Evolutionary conservation across 2,888 invertebrate genomes (phyloP), one percentile per base, ranked within the genome.

Genomic region (Leptopterna dolabrata): DNA sequence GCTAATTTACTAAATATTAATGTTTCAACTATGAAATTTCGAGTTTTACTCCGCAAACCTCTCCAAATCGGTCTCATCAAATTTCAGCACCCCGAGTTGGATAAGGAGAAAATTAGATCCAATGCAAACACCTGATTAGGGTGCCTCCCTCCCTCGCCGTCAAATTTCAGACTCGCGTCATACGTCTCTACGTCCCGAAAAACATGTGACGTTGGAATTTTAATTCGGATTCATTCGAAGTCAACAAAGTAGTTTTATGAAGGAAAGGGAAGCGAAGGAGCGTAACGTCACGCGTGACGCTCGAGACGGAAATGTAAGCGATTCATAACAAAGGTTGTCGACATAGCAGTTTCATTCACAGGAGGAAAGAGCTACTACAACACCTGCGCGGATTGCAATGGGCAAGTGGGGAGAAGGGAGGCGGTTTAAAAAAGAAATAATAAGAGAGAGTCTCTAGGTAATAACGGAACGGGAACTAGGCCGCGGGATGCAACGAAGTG

Each of bases 281-380:
- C 63, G 63, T 63, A n/a, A 63, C 63, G 63, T 63, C 63, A 63
- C 63, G 63, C 24, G 63, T 63, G 63, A 63, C 63, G 63, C 63
- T 27, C 19, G 63, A 63, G 63, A 63, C 19, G 63, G 63, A 63
- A 63, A 63, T 63, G 24, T 63, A 63, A 63, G 63, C 63, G 24
- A 63, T 63, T 63, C 63, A 63, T 63, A 63, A 63, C 63, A 63
- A 63, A 24, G 63, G 24, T 63, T 63, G 63, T 63, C 63, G 63
- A 63, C 63, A 63, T 63, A 19, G 63, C 63, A 63, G 63, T 63
- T 63, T 63, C 63, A 63, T 63, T 63, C 63, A 63, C 63, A 24
- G 19, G 63, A 24, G 63, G 63, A 63, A 63, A 24, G 63, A 63
- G 63, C 63, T 63, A 63, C 63, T 63, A 63, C 63, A 63, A 24